Base-by-base conservation (phyloP, 2,797 vertebrate genomes). In the Cheirogaleus major region DNA sequence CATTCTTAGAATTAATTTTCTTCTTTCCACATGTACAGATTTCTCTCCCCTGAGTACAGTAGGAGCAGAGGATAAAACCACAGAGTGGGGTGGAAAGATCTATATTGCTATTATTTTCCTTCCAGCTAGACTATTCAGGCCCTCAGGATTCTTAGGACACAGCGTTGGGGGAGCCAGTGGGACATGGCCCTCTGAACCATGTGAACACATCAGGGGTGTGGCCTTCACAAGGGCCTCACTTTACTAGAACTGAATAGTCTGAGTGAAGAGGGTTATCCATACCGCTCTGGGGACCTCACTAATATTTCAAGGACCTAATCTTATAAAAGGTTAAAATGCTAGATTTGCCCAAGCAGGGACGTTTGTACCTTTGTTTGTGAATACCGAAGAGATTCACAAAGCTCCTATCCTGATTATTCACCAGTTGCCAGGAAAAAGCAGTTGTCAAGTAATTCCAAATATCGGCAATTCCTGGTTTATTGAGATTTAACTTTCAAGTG, bases 401-500 rank as follows among this genome's bases (percentile, higher is more conserved):
- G 1, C 35, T 83, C 35, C 67, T n/a, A 30, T 50, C 27, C 7
- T 20, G 81, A 83, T 38, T 25, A 13, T 41, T 48, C 14, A 92
- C 35, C 45, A 84, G 69, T 13, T 76, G n/a, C 22, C 38, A 48
- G 52, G 38, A 11, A 73, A 85, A 79, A 69, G 45, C 55, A 83
- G 63, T 55, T 61, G 27, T 15, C 22, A 84, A 69, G 59, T 83
- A 63, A 94, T 96, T 95, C 43, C 43, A 82, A 93, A 50, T 25
- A 48, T 65, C 78, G 96, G 41, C 15, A 45, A 61, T 86, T 95
- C 4, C 20, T 30, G 32, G 1, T 91, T 86, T 86, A 93, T 35
- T 38, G 70, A 85, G 23, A 95, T 96, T 93, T 89, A 80, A 85
- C 59, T 90, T 96, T 83, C 23, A 35, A 79, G 52, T 61, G n/a